Evolutionary conservation across 2,797 vertebrate genomes (phyloP), one percentile per base, ranked within the genome.

Genomic region (Pantherophis vulpinus): DNA sequence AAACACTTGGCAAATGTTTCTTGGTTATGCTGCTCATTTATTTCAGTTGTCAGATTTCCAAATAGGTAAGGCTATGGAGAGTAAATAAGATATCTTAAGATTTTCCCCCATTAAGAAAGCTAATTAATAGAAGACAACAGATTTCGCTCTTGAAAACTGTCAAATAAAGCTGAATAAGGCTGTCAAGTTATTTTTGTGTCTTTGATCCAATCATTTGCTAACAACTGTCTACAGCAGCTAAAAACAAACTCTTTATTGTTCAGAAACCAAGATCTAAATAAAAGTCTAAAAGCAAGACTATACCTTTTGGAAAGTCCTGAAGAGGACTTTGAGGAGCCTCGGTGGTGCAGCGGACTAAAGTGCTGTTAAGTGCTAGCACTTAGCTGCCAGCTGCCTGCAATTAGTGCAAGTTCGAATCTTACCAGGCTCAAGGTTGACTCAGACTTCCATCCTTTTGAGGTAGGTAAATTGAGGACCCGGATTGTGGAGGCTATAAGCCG

Each of bases 191-290:
- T 18, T 74, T 90, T 70, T 14, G 37, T 63, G 95, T 96, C 91
- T 95, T 95, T 94, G 51, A 95, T 90, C 96, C 96, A 97, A 97
- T 96, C 96, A 97, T 97, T 97, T 94, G 95, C 94, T 32, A 91
- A 55, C 13, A 61, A 86, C 27, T 61, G 27, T n/a, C 47, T 86
- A 87, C 18, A 87, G 79, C 25, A 58, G 83, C n/a, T 32, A 54
- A 63, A 54, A 86, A 63, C 20, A 54, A 90, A n/a, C 90, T 83
- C 1, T 42, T 32, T 79, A 42, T 12, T 51, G 11, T 27, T 56
- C 10, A 20, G 23, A 79, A 37, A 54, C n/a, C 54, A 56, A 27
- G 23, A 37, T 9, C 32, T 29, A 32, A 18, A 90, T 20, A 32
- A n/a, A 27, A 11, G 20, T n/a, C 3, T 51, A 16, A 51, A 54